Conservation (phyloP, 2,888 invertebrate species). For the Drosophila mercatorum region DNA sequence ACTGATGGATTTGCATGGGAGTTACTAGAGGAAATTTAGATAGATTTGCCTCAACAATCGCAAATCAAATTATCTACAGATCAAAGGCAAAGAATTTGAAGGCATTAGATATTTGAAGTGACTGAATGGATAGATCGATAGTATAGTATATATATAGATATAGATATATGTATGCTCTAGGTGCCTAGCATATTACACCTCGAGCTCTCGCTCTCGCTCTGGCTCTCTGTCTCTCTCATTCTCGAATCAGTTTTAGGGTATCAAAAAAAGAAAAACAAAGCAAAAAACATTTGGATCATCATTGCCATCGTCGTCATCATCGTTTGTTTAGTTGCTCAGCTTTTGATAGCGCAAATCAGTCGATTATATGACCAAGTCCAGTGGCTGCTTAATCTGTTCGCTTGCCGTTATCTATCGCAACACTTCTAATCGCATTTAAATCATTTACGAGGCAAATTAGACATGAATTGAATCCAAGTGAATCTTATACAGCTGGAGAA, state of each 20-base stretch:
- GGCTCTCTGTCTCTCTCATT: no score
- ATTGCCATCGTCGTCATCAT: neutral
- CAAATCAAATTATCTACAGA: no score
- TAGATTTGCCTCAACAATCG: no score
- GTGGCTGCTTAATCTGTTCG: slow-evolving; percentile 54
- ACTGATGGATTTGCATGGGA: neutral
- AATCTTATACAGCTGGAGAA: slow-evolving; percentile 34
- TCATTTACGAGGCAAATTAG: slow-evolving; percentile 70
- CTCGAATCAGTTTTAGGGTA: neutral
- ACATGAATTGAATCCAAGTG: slow-evolving; percentile 41
- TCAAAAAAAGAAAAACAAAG: neutral
- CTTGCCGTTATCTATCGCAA: slow-evolving; percentile 47
- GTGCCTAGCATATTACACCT: neutral
- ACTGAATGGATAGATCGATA: no score
- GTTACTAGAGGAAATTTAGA: no score
- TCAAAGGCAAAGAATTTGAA: no score
- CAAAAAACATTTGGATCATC: slow-evolving; percentile 6
- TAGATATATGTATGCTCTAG: no score
- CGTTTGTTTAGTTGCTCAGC: neutral
- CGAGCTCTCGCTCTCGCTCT: no score
- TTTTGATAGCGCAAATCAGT: slow-evolving; percentile 54
- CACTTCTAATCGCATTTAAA: slow-evolving; percentile 65
- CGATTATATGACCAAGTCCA: slow-evolving; percentile 58
- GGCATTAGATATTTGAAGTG: no score
- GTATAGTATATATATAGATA: no score